Conservation (phyloP, 2,797 vertebrate genomes). For the Chloroceryle amazona region DNA sequence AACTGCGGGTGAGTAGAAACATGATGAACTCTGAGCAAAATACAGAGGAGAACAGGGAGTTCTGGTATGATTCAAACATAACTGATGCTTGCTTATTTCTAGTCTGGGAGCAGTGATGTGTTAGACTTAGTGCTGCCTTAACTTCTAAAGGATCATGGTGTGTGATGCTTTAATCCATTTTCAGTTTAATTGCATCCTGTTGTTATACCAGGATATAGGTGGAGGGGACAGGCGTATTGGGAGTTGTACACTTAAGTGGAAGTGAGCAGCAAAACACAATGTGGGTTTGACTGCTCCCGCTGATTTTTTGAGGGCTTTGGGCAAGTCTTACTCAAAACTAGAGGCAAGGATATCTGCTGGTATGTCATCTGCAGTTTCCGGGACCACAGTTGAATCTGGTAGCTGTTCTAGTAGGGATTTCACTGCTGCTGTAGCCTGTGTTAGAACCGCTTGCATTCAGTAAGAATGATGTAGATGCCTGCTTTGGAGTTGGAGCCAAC, state of each 20-base stretch:
- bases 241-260: neutral
- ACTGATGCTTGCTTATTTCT: neutral
- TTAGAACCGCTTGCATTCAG: neutral
- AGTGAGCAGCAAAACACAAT: neutral
- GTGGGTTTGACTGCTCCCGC: neutral
- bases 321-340: neutral
- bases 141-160: neutral
- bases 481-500: neutral
- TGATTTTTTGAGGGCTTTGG: neutral
- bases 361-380: neutral
- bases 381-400: neutral
- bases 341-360: neutral
- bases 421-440: neutral
- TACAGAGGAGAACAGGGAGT: neutral
- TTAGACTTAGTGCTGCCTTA: neutral
- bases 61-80: neutral
- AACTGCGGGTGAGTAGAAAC: neutral
- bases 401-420: neutral
- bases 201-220: neutral
- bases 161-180: neutral
- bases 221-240: neutral
- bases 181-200: neutral
- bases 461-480: neutral
- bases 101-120: neutral
- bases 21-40: neutral